Conservation (phyloP, 2,113 vertebrate genomes). For the Natator depressus region DNA sequence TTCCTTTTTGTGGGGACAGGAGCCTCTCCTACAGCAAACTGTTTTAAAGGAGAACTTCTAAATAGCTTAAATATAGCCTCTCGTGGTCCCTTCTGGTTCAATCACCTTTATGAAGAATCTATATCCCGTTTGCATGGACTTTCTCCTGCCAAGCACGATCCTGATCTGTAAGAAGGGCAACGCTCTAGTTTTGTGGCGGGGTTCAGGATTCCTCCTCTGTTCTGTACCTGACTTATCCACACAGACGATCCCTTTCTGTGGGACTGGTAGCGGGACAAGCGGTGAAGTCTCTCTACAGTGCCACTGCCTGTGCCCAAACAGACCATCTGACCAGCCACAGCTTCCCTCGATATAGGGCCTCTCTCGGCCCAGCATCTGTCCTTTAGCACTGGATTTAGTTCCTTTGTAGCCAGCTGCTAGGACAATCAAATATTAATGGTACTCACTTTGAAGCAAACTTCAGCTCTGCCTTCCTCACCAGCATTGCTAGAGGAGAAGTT, state of each 20-base stretch:
- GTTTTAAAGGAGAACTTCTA: not conserved
- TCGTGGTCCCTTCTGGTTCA: not conserved
- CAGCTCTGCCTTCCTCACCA: not conserved
- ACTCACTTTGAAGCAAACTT: not conserved
- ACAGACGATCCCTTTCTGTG: not conserved
- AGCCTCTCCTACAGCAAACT: not conserved
- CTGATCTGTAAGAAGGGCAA: not conserved
- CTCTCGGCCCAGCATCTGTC: not conserved
- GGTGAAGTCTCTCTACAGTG: not conserved
- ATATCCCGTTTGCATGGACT: fast-evolving
- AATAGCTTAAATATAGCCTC: not conserved
- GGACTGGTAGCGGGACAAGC: not conserved
- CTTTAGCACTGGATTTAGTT: slow-evolving; percentile 22
- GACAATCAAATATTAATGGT: slow-evolving; percentile 29
- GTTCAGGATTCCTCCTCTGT: not conserved
- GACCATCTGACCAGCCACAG: not conserved
- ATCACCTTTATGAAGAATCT: not conserved
- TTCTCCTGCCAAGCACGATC: not conserved
- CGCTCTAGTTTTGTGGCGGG: not conserved
- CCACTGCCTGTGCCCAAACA: not conserved
- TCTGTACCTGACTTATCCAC: not conserved
- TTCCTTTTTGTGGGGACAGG: not conserved
- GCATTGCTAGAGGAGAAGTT: not conserved
- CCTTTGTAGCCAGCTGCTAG: slow-evolving; percentile 37
- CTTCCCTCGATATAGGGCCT: slow-evolving; percentile 3